These are phyloP conservation scores for Bujurquina vittata DNA, from an alignment of 2,113 vertebrate genomes.

Conservation along the genomic window DNA sequence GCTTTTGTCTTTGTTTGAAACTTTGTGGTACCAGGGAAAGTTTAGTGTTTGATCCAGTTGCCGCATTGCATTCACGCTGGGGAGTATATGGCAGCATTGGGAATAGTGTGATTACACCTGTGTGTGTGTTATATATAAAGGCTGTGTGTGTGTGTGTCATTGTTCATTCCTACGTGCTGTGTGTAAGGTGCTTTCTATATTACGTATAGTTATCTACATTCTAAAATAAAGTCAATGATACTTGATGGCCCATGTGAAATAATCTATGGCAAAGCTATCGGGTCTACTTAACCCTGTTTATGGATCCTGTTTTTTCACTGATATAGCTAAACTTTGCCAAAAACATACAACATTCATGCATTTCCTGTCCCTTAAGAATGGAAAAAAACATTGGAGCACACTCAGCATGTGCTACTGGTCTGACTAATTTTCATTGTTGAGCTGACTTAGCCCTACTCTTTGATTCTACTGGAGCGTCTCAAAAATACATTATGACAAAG, in stretches of 20 bases:
- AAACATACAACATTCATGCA: neutral
- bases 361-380: neutral
- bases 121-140: constrained; percentile 41
- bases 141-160: neutral
- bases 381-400: neutral
- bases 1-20: constrained; percentile 47
- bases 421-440: neutral
- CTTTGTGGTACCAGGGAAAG: constrained; percentile 29
- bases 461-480: neutral
- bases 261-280: constrained; percentile 19
- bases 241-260: constrained; percentile 70
- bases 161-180: neutral
- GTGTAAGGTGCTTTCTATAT: neutral
- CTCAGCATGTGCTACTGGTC: neutral
- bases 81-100: constrained; percentile 51
- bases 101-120: constrained; percentile 39
- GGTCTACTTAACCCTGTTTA: constrained; percentile 36
- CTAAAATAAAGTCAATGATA: constrained; percentile 38
- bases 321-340: neutral
- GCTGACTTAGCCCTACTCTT: neutral
- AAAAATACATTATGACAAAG: neutral
- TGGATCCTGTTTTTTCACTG: neutral
- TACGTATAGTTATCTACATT: neutral
- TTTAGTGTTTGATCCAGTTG: constrained; percentile 35
- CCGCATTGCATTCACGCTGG: constrained; percentile 31